These are phyloP conservation scores for Pelodytes ibericus DNA, from an alignment of 2,797 vertebrate genomes.

Conservation along the genomic window DNA sequence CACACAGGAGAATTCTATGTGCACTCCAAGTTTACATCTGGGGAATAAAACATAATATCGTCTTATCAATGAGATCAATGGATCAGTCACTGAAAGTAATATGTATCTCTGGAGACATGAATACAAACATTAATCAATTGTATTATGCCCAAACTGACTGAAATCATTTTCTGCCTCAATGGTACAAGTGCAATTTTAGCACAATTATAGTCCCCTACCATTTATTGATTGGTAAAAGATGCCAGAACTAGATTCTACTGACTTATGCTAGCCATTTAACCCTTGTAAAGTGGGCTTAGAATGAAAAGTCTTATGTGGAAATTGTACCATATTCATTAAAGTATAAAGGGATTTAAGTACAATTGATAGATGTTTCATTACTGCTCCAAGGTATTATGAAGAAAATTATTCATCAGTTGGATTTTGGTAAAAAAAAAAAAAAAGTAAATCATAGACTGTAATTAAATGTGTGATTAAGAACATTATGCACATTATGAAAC, in stretches of 20 bases:
- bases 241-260: slow-evolving; percentile 11
- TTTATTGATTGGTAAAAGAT: slow-evolving; percentile 32
- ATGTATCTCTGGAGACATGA: slow-evolving; percentile 24
- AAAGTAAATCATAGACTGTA: too few relatives aligned
- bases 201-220: slow-evolving; percentile 13
- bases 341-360: too few relatives aligned
- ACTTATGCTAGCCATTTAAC: not conserved
- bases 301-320: too few relatives aligned
- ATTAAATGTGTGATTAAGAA: too few relatives aligned
- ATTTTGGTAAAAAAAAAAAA: too few relatives aligned
- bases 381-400: too few relatives aligned
- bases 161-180: slow-evolving; percentile 27
- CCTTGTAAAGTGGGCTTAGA: too few relatives aligned
- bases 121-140: slow-evolving; percentile 28
- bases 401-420: too few relatives aligned
- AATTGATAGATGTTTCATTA: too few relatives aligned
- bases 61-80: slow-evolving; percentile 25
- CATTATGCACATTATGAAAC: too few relatives aligned
- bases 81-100: slow-evolving; percentile 26
- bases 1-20: not conserved
- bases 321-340: too few relatives aligned
- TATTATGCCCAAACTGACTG: slow-evolving; percentile 26
- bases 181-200: slow-evolving; percentile 19
- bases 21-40: not conserved
- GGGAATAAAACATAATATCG: slow-evolving; percentile 12